Evolutionary conservation across 2,888 invertebrate species (phyloP).

Genomic region (Xanthorhoe spadicearia): DNA sequence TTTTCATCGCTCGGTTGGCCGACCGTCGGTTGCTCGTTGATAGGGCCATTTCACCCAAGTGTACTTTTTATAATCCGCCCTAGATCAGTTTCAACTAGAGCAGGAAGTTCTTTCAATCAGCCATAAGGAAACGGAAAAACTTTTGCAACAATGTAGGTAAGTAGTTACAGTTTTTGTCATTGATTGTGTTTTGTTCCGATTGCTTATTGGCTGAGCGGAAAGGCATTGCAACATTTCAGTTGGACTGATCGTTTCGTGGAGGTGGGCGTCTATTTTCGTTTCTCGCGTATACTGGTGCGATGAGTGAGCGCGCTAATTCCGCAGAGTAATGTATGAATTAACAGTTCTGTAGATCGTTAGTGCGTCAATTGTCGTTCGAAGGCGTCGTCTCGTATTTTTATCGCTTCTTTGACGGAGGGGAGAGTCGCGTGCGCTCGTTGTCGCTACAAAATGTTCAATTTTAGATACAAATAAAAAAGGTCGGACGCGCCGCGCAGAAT

Average conservation of each 20-base stretch:
- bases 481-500: slow-evolving; percentile 82
- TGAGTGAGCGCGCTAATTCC: slow-evolving; percentile 49
- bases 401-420: slow-evolving; percentile 74
- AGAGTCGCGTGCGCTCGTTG: slow-evolving; percentile 75
- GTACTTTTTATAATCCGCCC: slow-evolving; percentile 45
- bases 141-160: slow-evolving; percentile 35
- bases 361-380: slow-evolving; percentile 66
- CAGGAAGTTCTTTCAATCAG: slow-evolving; percentile 51
- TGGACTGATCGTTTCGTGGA: slow-evolving; percentile 21
- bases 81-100: slow-evolving; percentile 44
- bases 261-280: slow-evolving; percentile 28
- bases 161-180: slow-evolving; percentile 37
- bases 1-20: slow-evolving; percentile 66
- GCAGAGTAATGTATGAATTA: slow-evolving; percentile 61
- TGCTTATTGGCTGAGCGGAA: slow-evolving; percentile 28
- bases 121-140: slow-evolving; percentile 46
- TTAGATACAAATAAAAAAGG: slow-evolving; percentile 85
- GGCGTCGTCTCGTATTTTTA: slow-evolving; percentile 74
- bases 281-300: slow-evolving; percentile 26
- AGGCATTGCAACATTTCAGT: slow-evolving; percentile 22
- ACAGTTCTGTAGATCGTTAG: slow-evolving; percentile 64
- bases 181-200: slow-evolving; percentile 37
- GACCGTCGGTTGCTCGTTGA: slow-evolving; percentile 63
- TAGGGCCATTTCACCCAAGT: slow-evolving; percentile 59
- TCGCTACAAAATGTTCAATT: slow-evolving; percentile 84